Evolutionary conservation across 2,888 invertebrate genomes (phyloP).

Genomic region (Fissipunctia ypsillon): DNA sequence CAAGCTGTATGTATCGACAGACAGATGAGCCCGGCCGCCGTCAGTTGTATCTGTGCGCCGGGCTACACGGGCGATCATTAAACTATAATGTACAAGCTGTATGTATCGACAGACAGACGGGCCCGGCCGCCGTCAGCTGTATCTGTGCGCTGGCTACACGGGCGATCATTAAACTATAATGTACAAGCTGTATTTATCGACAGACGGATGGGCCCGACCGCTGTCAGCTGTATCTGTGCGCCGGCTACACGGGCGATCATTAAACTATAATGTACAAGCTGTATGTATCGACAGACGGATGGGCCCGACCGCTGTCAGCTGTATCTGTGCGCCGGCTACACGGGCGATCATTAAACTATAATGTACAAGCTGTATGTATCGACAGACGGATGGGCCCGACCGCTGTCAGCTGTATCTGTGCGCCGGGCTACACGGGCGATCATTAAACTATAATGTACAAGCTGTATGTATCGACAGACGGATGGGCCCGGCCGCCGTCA

Average conservation of each 20-base stretch:
- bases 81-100: slow-evolving; percentile 8
- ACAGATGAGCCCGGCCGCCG: slow-evolving; percentile 94
- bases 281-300: slow-evolving; percentile 91
- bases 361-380: slow-evolving; percentile 40
- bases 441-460: neutral
- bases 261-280: slow-evolving; percentile 9
- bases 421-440: slow-evolving; percentile 92
- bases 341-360: no score
- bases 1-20: slow-evolving; percentile 80
- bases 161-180: no score
- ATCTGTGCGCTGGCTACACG: slow-evolving; percentile 92
- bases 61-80: slow-evolving; percentile 93
- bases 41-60: slow-evolving; percentile 92
- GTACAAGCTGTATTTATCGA: slow-evolving; percentile 43
- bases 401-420: slow-evolving; percentile 93
- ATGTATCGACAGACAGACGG: slow-evolving; percentile 92
- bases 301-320: slow-evolving; percentile 94
- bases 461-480: slow-evolving; percentile 88
- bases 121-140: slow-evolving; percentile 94
- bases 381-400: slow-evolving; percentile 94
- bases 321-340: slow-evolving; percentile 93
- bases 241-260: slow-evolving; percentile 93
- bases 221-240: slow-evolving; percentile 93
- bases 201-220: slow-evolving; percentile 95
- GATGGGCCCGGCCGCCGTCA: slow-evolving; percentile 94